Evolutionary conservation across 2,888 invertebrate genomes (phyloP).

Genomic region (Arctia plantaginis): DNA sequence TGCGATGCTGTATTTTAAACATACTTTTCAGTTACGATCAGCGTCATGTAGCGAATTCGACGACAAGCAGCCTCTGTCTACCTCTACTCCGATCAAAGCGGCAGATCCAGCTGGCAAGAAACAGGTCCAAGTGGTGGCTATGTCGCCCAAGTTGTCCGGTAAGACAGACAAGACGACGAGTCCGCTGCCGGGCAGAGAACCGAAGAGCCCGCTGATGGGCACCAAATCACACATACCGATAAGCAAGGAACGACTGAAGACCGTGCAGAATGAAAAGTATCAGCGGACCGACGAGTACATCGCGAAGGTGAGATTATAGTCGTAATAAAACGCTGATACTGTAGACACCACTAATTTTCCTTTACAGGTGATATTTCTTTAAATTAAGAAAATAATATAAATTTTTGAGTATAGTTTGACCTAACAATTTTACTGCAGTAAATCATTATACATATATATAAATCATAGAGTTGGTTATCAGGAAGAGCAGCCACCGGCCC

Average conservation of each 20-base stretch:
- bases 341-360: not conserved
- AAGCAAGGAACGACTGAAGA: slow-evolving; percentile 55
- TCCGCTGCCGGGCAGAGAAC: slow-evolving; percentile 21
- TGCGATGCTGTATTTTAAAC: not conserved
- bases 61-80: slow-evolving; percentile 65
- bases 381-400: not conserved
- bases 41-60: slow-evolving; percentile 59
- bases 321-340: not conserved
- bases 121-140: slow-evolving; percentile 75
- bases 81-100: slow-evolving; percentile 78
- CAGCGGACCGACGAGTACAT: slow-evolving; percentile 63
- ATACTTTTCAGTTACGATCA: slow-evolving; percentile 52
- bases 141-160: slow-evolving; percentile 71
- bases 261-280: slow-evolving; percentile 55
- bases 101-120: slow-evolving; percentile 46
- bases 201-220: slow-evolving; percentile 32
- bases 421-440: too few species aligned
- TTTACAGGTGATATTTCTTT: not conserved
- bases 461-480: not conserved
- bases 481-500: slow-evolving; percentile 1
- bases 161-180: slow-evolving; percentile 19
- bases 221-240: slow-evolving; percentile 49
- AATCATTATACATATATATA: too few species aligned
- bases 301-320: slow-evolving; percentile 31
- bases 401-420: too few species aligned